Evolutionary conservation across 2,113 vertebrate species (phyloP).

Genomic region (Petroica traversi): DNA sequence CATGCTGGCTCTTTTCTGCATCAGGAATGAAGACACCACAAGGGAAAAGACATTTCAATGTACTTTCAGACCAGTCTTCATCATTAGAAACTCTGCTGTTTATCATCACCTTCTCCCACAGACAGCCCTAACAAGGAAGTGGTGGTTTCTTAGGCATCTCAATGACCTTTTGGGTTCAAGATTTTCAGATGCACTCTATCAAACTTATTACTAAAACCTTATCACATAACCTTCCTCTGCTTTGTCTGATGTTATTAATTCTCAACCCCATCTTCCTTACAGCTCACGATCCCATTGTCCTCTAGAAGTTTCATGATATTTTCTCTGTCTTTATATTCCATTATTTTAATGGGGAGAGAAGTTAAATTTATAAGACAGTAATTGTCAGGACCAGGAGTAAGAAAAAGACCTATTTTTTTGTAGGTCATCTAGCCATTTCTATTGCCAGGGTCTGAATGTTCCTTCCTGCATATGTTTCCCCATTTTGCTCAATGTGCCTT

Average conservation of each 20-base stretch:
- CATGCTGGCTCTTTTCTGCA: not conserved
- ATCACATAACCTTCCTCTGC: not conserved
- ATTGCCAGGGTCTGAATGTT: slow-evolving; percentile 1
- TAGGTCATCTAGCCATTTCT: slow-evolving; percentile 35
- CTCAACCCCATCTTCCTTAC: not conserved
- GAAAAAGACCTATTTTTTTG: not conserved
- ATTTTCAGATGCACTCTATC: not conserved
- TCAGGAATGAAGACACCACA: not conserved
- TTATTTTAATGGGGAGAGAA: slow-evolving; percentile 52
- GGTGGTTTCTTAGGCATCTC: fast-evolving
- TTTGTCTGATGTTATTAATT: slow-evolving; percentile 3
- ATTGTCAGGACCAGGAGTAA: slow-evolving; percentile 17
- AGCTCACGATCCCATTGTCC: slow-evolving; percentile 19
- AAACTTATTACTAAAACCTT: slow-evolving; percentile 22
- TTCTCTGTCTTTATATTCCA: slow-evolving; percentile 26
- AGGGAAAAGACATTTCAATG: not conserved
- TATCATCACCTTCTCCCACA: not conserved
- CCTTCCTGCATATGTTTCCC: not conserved
- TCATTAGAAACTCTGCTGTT: slow-evolving; percentile 7
- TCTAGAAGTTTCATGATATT: slow-evolving; percentile 39
- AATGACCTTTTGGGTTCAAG: not conserved
- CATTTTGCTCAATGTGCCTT: not conserved
- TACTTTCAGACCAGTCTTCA: not conserved
- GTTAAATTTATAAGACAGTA: slow-evolving; percentile 49
- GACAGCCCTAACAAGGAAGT: not conserved